These are phyloP conservation scores for Griposia aprilina DNA, from an alignment of 2,888 invertebrate genomes.

Conservation along the genomic window DNA sequence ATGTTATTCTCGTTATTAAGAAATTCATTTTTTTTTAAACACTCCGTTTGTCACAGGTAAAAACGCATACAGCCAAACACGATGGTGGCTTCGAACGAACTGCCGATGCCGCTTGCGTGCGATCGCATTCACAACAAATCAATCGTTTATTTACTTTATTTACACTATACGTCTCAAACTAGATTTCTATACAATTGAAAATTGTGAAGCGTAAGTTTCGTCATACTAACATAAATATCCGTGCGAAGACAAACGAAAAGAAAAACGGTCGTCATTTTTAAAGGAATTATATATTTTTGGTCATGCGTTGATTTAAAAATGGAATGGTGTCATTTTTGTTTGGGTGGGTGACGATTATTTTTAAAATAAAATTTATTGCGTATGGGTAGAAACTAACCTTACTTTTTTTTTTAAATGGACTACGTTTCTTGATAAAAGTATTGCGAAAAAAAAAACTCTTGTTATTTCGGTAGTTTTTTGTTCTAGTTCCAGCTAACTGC, in stretches of 20 bases:
- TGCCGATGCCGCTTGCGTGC: constrained; percentile 67
- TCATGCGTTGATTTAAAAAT: constrained; percentile 13
- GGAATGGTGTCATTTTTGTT: constrained; percentile 11
- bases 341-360: background rate
- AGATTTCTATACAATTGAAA: constrained; percentile 60
- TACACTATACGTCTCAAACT: constrained; percentile 55
- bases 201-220: constrained; percentile 41
- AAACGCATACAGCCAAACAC: constrained; percentile 72
- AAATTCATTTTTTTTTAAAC: constrained; percentile 80
- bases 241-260: background rate
- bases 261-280: background rate
- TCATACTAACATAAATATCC: background rate
- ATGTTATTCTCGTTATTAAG: constrained; percentile 82
- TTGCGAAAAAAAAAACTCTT: background rate
- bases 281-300: background rate
- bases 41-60: constrained; percentile 60
- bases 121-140: constrained; percentile 67
- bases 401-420: too few species aligned
- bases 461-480: background rate
- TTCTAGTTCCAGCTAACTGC: background rate
- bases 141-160: constrained; percentile 67
- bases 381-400: too few species aligned
- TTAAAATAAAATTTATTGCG: too few species aligned
- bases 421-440: background rate
- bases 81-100: constrained; percentile 75